A percentile compares a stretch with the other conserved stretches of the same genome.
phyloP scores from a whole-genome alignment of 2,797 vertebrate species.

The Masticophis lateralis region DNA sequence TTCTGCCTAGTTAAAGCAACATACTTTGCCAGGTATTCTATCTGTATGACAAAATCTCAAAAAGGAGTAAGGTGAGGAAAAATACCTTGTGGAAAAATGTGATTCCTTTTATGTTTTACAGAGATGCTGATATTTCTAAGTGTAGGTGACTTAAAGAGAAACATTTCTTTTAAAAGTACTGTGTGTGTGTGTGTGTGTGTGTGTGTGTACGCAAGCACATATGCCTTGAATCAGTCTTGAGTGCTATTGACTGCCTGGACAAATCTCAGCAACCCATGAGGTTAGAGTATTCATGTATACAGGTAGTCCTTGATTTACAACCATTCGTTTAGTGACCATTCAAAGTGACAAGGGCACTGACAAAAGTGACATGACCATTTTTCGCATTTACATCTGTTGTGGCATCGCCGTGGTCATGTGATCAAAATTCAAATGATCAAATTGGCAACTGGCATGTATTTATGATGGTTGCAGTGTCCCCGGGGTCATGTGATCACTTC shows the following conservation, averaged over 20 bases:
- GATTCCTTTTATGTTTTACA: accelerated
- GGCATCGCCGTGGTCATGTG: too few species aligned
- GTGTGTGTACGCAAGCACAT: accelerated
- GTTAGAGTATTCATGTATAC: neutral
- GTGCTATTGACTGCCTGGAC: neutral
- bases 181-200: neutral
- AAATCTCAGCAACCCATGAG: neutral
- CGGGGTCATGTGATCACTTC: too few species aligned
- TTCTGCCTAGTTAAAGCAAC: neutral
- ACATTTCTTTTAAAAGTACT: neutral
- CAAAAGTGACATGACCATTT: too few species aligned
- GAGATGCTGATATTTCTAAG: accelerated
- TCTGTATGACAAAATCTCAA: neutral
- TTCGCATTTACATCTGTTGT: too few species aligned
- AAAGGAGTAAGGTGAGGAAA: neutral
- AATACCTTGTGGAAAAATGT: neutral
- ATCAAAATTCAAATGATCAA: too few species aligned
- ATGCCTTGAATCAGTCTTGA: neutral
- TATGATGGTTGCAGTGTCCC: too few species aligned
- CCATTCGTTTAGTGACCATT: neutral
- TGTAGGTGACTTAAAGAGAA: neutral
- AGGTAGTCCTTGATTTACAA: neutral
- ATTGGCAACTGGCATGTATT: too few species aligned
- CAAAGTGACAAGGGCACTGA: neutral
- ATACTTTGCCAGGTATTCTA: neutral